Base-by-base conservation (phyloP, 2,797 vertebrate species). In the Streptopelia turtur region DNA sequence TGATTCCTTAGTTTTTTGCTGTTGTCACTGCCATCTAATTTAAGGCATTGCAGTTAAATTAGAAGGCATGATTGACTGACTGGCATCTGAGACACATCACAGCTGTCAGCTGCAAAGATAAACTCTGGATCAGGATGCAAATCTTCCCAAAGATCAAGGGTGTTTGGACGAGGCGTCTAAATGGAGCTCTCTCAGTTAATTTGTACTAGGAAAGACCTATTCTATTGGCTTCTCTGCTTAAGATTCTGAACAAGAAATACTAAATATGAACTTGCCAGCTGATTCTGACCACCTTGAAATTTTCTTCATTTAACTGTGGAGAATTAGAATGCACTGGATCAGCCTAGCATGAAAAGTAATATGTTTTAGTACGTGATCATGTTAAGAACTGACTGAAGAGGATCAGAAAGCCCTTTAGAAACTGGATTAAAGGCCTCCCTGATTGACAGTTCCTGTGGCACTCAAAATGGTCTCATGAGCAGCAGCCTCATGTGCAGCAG, bases 21-120 rank as follows among this genome's bases (percentile, higher is more conserved):
- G 89, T 60, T 96, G 93, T 92, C 49, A 2, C 71, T 93, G 75
- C 43, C 75, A 33, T 77, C 90, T 94, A 85, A 93, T 96, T 95
- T 83, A 94, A 95, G 90, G 68, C 81, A 90, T 81, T 95, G 81
- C 88, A 89, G 75, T 92, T 96, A 87, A 92, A 94, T 96, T 95
- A 92, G 89, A 85, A 89, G 71, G 75, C 78, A 25, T 80, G 88
- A 94, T 78, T 95, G 91, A 96, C 63, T 92, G 89, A 87, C 66
- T 95, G 91, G 78, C 55, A n/a, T 94, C 78, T 77, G 90, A 94
- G 93, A 93, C 83, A 89, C 61, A 92, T 43, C 24, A 11, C 96
- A 97, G 96, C 94, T 97, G 96, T 85, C 91, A 95, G 94, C 94
- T 95, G 94, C 16, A 11, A 77, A 90, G 94, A 93, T 52, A 68